A percentile compares a stretch with the other conserved stretches of the same genome.
These are phyloP conservation scores for Drosophila ohnishii DNA, from an alignment of 1,140 invertebrate genomes.

Conservation along the genomic window DNA sequence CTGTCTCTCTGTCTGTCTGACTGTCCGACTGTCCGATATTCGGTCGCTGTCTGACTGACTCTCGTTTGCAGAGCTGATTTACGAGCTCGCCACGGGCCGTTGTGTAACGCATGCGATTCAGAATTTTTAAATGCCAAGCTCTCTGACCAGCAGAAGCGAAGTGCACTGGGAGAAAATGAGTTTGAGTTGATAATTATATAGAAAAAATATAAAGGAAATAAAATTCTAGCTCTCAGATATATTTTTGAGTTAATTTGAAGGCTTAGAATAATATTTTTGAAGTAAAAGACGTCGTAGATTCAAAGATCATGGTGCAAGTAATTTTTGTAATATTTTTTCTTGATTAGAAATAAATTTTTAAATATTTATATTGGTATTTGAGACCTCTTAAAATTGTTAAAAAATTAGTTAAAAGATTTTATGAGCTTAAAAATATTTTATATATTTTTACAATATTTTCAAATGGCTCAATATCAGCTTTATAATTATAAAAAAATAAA, in stretches of 20 bases:
- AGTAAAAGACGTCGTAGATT: background rate
- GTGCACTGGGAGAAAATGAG: background rate
- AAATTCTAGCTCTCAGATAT: background rate
- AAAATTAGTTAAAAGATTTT: too few relatives aligned
- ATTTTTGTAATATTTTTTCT: background rate
- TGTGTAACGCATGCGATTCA: constrained; percentile 82
- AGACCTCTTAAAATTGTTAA: too few relatives aligned
- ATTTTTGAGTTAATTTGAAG: background rate
- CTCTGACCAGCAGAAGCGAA: constrained; percentile 60
- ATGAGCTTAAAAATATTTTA: too few relatives aligned
- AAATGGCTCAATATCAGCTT: too few relatives aligned
- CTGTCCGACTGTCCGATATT: constrained; percentile 3
- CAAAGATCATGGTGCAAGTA: background rate
- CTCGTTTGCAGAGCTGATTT: constrained; percentile 76
- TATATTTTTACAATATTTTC: too few relatives aligned
- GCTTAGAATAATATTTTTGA: background rate
- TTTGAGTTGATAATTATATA: background rate
- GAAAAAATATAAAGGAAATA: too few relatives aligned
- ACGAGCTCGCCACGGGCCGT: constrained; percentile 80
- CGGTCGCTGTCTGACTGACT: constrained; percentile 61
- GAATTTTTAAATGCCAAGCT: constrained; percentile 76
- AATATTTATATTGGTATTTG: background rate
- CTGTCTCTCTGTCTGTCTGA: constrained; percentile 25
- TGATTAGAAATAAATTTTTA: background rate
- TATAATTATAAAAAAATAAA: background rate